Evolutionary conservation across 2,797 vertebrate genomes (phyloP), one percentile per base, ranked within the genome.

Genomic region (Eulemur mongoz): DNA sequence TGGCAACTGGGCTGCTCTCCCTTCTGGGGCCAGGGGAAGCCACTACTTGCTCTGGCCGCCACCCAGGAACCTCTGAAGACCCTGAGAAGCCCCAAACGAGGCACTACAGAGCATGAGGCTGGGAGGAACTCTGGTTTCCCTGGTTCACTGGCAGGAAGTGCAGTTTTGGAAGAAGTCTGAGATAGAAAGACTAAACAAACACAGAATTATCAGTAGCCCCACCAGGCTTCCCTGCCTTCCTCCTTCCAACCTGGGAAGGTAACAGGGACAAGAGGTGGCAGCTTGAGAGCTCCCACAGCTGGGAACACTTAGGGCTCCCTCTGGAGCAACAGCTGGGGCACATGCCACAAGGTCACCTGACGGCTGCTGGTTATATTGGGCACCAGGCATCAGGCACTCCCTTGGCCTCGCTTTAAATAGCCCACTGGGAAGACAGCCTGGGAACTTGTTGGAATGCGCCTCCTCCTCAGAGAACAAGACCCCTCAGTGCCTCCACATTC

Each of bases 321-420:
- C 1, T 43, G 91, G 72, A 59, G 23, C 59, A 30, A 2, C 0
- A 0, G 88, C 81, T n/a, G 32, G 48, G 82, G 61, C 63, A 81
- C 50, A 93, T 4, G 61, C 52, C 61, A 50, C 72, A n/a, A 0
- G 69, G 95, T 93, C 96, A 95, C 93, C 94, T 95, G 96, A 96
- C 0, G 14, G 89, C 12, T 35, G 69, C 87, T 38, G 45, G 90
- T 92, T 97, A 96, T 97, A 97, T 65, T 7, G 20, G 94, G 96
- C 93, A 82, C 69, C 43, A 84, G 50, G 85, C 35, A 0, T n/a
- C 81, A 84, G 72, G 91, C 67, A 43, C 78, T 65, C 88, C 69
- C 72, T 63, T 69, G 92, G 96, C 78, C 59, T 50, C 0, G 67
- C 97, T 98, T 97, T 98, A 98, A 98, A 98, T 97, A 98, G 95